phyloP scores from a whole-genome alignment of 2,797 vertebrate species.

The Apogon talboti region DNA sequence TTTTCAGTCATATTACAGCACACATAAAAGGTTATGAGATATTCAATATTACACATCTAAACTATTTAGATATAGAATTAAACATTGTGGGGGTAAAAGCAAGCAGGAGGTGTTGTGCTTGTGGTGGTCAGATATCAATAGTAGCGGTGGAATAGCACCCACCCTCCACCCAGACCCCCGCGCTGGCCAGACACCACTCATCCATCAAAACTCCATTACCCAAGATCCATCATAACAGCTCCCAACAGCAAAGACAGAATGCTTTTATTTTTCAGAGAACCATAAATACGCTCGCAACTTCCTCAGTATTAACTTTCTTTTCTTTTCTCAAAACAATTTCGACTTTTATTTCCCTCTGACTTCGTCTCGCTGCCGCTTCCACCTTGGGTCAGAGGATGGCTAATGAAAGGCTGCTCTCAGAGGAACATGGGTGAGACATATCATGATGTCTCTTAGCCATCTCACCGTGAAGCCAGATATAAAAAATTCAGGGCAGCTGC shows the following conservation, averaged over 20 bases:
- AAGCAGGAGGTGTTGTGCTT: constrained; percentile 30
- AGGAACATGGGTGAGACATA: constrained; percentile 72
- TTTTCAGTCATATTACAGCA: constrained; percentile 54
- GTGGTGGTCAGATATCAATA: constrained; percentile 56
- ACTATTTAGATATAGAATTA: constrained; percentile 56
- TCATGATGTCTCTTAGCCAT: constrained; percentile 65
- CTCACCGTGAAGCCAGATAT: constrained; percentile 57
- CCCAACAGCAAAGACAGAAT: constrained; percentile 50
- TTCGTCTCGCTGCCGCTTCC: constrained; percentile 50
- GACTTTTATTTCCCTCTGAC: constrained; percentile 67
- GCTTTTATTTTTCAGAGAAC: constrained; percentile 63
- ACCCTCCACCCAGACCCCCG: constrained; percentile 46
- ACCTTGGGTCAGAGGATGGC: constrained; percentile 61
- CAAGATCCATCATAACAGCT: constrained; percentile 77
- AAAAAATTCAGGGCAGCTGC: constrained; percentile 75
- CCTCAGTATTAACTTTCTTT: constrained; percentile 65
- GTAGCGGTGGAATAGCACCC: constrained; percentile 30
- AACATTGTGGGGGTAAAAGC: constrained; percentile 12
- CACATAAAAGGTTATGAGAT: constrained; percentile 69
- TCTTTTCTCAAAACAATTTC: constrained; percentile 69
- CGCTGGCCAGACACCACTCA: constrained; percentile 44
- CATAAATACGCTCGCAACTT: constrained; percentile 69
- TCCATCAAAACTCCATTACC: constrained; percentile 83
- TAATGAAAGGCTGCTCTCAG: constrained; percentile 76
- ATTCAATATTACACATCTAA: constrained; percentile 60